Conservation (phyloP, 2,888 invertebrate genomes). For the Alloplasta piceator region DNA sequence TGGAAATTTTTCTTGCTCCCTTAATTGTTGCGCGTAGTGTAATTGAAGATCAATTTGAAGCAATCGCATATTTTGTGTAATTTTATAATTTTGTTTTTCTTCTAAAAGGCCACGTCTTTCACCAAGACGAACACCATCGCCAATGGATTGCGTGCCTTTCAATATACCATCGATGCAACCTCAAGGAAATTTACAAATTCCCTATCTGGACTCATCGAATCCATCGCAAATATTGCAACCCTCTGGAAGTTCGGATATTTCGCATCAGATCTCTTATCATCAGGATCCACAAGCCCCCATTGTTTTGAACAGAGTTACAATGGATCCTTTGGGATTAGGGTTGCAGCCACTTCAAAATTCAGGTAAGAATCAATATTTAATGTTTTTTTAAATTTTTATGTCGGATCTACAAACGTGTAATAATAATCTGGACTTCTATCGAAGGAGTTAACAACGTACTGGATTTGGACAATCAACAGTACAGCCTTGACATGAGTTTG, state of each 20-base stretch:
- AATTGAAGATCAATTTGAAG: neutral
- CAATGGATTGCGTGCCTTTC: constrained; percentile 72
- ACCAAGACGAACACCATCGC: constrained; percentile 75
- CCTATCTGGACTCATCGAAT: constrained; percentile 43
- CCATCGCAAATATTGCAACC: constrained; percentile 58
- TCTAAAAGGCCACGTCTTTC: constrained; percentile 71
- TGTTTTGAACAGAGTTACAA: constrained; percentile 66
- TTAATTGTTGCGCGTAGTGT: too few relatives aligned
- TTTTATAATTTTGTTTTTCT: constrained; percentile 25
- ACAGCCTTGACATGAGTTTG: constrained; percentile 78
- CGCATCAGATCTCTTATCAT: constrained; percentile 64
- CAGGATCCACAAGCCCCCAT: constrained; percentile 65
- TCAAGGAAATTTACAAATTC: constrained; percentile 59
- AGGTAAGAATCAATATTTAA: constrained; percentile 69
- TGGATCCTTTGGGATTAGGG: constrained; percentile 59
- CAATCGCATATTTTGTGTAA: neutral
- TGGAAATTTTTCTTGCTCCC: too few relatives aligned
- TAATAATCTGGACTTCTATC: neutral
- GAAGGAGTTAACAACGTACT: constrained; percentile 75
- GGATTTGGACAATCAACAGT: constrained; percentile 78
- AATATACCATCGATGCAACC: constrained; percentile 67
- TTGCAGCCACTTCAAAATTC: constrained; percentile 66
- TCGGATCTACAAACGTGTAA: neutral
- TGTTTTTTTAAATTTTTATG: constrained; percentile 30
- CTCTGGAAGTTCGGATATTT: constrained; percentile 35